Conservation (phyloP, 2,888 invertebrate genomes). For the Morpho helenor region DNA sequence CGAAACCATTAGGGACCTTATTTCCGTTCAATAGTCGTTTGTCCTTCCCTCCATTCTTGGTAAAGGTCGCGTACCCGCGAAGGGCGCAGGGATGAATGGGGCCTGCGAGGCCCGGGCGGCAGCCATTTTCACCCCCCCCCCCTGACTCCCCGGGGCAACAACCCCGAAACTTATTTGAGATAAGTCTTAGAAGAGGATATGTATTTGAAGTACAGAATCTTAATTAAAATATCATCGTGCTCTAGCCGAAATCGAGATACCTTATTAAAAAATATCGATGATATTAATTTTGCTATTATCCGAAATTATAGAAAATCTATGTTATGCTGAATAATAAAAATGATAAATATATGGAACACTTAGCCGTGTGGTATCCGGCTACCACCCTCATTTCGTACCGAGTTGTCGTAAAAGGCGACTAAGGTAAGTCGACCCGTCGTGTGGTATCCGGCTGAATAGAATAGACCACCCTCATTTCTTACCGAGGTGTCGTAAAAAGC, state of each 20-base stretch:
- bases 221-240: conserved; percentile 39
- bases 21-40: conserved; percentile 47
- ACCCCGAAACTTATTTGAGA: conserved; percentile 69
- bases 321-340: no score
- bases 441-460: no score
- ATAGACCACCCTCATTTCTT: no score
- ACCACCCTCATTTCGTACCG: no score
- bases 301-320: no score
- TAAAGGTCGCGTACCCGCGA: conserved; percentile 63
- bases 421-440: no score
- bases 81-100: conserved; percentile 62
- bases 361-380: no score
- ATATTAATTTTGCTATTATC: no score
- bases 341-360: no score
- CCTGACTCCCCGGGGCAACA: conserved; percentile 65
- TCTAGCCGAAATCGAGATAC: not conserved
- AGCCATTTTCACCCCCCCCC: conserved; percentile 19
- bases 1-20: conserved; percentile 27
- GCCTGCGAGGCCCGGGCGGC: conserved; percentile 48
- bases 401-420: no score
- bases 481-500: no score
- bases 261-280: no score
- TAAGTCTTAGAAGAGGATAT: conserved; percentile 48
- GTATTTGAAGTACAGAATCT: conserved; percentile 46
- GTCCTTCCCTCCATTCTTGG: conserved; percentile 46